Base-by-base conservation (phyloP, 2,113 vertebrate genomes). In the Oceanodroma tethys region DNA sequence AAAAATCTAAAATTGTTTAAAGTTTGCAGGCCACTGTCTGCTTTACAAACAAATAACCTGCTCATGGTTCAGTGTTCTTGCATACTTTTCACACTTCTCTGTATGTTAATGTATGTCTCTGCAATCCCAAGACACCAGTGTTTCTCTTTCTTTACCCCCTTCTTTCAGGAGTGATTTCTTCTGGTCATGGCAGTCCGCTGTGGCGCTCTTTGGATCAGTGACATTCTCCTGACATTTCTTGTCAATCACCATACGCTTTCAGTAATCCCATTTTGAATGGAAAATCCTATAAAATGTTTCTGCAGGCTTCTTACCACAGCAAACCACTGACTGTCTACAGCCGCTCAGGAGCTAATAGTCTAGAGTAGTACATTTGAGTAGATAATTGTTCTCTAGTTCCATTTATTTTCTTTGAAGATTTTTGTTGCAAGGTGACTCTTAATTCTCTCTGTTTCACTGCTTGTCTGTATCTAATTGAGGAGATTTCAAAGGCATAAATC, bases 271-370 rank as follows among this genome's bases (percentile, higher is more conserved):
- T 84, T 94, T 86, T 89, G 68, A 87, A 89, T 72, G 29, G 60
- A 89, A 91, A 96, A 79, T 79, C 52, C 48, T 93, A 15, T 56
- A 68, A 94, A 96, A 87, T 82, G 38, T 94, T 92, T 91, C 56
- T 95, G 30, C 47, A 52, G 52, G 78, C 56, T 94, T 87, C 59
- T 79, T 78, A 47, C n/a, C 36, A 10, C 43, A 72, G 34, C 27
- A 34, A 73, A 68, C 62, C 34, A 48, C 63, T 43, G 47, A 16
- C 38, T 81, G 40, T 38, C 78, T 71, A 17, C 74, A 91, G 84
- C 62, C 2, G 2, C 38, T 80, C 16, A 26, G 70, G 25, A 71
- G 29, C 78, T 80, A 42, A 56, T 79, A 84, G 70, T 89, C 45
- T 43, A 6, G 40, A 53, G 52, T 18, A 48, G 56, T 15, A 16